Evolutionary conservation across 92 coral and sea anemone species (phyloP), one percentile per base, ranked within the genome.

Genomic region (Chrysogorgia sp.): DNA sequence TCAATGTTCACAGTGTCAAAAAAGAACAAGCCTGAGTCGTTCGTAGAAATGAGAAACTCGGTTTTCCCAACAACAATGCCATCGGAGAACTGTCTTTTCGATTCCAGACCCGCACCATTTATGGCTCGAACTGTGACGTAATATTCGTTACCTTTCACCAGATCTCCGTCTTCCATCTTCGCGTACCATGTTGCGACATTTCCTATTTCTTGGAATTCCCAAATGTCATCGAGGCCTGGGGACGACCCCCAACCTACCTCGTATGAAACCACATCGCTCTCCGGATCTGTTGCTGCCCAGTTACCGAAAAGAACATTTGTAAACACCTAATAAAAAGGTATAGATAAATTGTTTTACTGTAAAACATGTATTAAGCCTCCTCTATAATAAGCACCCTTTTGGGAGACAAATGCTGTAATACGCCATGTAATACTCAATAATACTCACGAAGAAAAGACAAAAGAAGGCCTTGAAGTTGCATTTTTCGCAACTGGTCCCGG

Each of bases 241-340:
- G 97, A 88, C 28, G 92, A 89, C 19, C 98, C 98, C 98, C 98
- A 94, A 75, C 90, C 98, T 34, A 94, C 90, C 56, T 94, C 98
- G 83, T 87, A 94, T 26, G 98, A 94, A 34, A 83, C 87, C 23
- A 94, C 83, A 22, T 82, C 97, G 68, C 98, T 94, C 48, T 94
- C 97, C 1, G 92, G 89, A 58, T 94, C 98, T 40, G 48, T 64
- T 53, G 93, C 98, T 34, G 60, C 79, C 71, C 86, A 94, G 67
- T 91, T 89, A 1, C 97, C 97, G 22, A 94, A 94, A 12, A 94
- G 89, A 75, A 72, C 31, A 32, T 72, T 72, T 4, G 79, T 72
- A 50, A 72, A 72, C 55, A 72, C 79, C 79, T 72, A 55, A 9
- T n/a, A n/a, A n/a, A n/a, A n/a, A n/a, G n/a, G n/a, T n/a, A n/a